These are phyloP conservation scores for Ivindomyrus marchei DNA, from an alignment of 2,113 vertebrate genomes.

Conservation along the genomic window DNA sequence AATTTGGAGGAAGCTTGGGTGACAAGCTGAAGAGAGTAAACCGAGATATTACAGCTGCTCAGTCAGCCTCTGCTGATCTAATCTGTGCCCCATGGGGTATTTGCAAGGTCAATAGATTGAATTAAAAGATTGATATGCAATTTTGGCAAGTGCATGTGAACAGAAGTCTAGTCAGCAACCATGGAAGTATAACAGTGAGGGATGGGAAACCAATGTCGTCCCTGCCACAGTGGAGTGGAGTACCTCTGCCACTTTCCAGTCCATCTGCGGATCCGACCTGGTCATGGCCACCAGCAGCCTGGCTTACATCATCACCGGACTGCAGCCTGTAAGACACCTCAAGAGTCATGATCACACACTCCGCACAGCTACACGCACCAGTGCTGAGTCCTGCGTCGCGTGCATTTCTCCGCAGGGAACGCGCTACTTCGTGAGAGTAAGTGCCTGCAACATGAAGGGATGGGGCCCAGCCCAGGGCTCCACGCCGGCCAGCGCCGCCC, in stretches of 20 bases:
- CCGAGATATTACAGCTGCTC: background rate
- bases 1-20: background rate
- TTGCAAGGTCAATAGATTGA: background rate
- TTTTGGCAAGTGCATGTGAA: background rate
- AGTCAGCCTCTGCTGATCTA: background rate
- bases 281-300: conserved; percentile 57
- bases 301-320: conserved; percentile 47
- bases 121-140: background rate
- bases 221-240: conserved; percentile 62
- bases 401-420: conserved; percentile 50
- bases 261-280: conserved; percentile 47
- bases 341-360: background rate
- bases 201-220: background rate
- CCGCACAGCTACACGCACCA: background rate
- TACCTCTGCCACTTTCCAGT: conserved; percentile 47
- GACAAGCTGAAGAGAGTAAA: background rate
- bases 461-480: conserved; percentile 59
- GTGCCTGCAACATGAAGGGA: conserved; percentile 62
- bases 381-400: background rate
- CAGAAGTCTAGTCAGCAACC: background rate
- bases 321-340: conserved; percentile 47
- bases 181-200: background rate
- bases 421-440: conserved; percentile 59
- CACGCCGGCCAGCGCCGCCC: conserved; percentile 53
- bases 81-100: background rate